These are phyloP conservation scores for Gobio occitaniae DNA, from an alignment of 2,797 vertebrate species.

Conservation along the genomic window DNA sequence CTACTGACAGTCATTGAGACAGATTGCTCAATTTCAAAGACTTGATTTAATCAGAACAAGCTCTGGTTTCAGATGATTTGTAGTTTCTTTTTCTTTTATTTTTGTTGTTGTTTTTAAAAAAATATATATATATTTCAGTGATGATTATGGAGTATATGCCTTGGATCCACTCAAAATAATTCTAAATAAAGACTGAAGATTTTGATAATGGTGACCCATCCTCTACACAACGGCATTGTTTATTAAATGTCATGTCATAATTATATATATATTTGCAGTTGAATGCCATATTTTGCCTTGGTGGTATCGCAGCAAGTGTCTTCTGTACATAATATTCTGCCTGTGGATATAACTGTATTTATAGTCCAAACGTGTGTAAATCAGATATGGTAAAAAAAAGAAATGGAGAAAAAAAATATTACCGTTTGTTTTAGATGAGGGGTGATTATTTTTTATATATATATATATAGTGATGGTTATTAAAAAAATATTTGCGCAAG, in stretches of 20 bases:
- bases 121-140: slow-evolving; percentile 48
- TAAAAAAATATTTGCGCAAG: slow-evolving; percentile 19
- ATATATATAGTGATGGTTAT: slow-evolving; percentile 62
- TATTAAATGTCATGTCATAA: slow-evolving; percentile 52
- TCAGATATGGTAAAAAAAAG: slow-evolving; percentile 49
- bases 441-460: slow-evolving; percentile 74
- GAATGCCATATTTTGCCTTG: slow-evolving; percentile 59
- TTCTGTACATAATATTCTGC: slow-evolving; percentile 82
- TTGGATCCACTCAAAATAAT: slow-evolving; percentile 61
- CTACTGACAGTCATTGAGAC: slow-evolving; percentile 28
- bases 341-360: slow-evolving; percentile 74
- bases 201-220: slow-evolving; percentile 60
- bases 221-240: slow-evolving; percentile 54
- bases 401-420: slow-evolving; percentile 49
- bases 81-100: slow-evolving; percentile 39
- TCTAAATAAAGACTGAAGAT: slow-evolving; percentile 64
- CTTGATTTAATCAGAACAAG: slow-evolving; percentile 32
- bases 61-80: slow-evolving; percentile 38
- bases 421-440: slow-evolving; percentile 74
- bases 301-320: slow-evolving; percentile 63
- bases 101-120: slow-evolving; percentile 8
- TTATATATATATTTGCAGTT: slow-evolving; percentile 42
- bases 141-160: slow-evolving; percentile 62
- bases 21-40: slow-evolving; percentile 34
- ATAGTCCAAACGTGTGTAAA: slow-evolving; percentile 53